Percentiles rank a stretch among this genome's conserved stretches.
Evolutionary conservation across 2,888 invertebrate species (phyloP).

Genomic region (Perizoma flavofasciatum): DNA sequence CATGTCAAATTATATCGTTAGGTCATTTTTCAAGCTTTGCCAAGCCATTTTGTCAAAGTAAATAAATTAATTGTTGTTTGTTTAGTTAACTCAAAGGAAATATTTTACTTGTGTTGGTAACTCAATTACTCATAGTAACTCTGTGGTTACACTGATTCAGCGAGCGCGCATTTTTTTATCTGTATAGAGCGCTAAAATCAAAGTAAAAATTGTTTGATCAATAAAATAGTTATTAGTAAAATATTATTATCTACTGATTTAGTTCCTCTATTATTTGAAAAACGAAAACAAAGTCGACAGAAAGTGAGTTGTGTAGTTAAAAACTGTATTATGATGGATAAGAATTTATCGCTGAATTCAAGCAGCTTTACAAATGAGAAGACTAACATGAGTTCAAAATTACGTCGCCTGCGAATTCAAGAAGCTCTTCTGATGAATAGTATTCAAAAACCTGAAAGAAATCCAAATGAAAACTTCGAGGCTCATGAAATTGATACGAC

Average conservation of each 20-base stretch:
- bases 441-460: constrained; percentile 28
- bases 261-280: constrained; percentile 1
- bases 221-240: neutral
- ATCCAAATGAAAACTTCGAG: constrained; percentile 15
- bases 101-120: too few relatives aligned
- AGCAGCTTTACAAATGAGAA: constrained; percentile 20
- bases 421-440: constrained; percentile 59
- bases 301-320: too few relatives aligned
- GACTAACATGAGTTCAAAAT: constrained; percentile 48
- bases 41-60: too few relatives aligned
- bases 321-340: constrained; percentile 9
- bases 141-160: too few relatives aligned
- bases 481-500: constrained; percentile 2
- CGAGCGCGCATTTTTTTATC: too few relatives aligned
- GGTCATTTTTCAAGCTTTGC: too few relatives aligned
- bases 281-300: too few relatives aligned
- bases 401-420: constrained; percentile 70
- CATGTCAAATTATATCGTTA: too few relatives aligned
- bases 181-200: constrained; percentile 1
- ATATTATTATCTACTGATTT: too few relatives aligned
- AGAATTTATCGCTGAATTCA: constrained; percentile 18
- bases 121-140: too few relatives aligned
- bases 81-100: too few relatives aligned
- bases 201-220: constrained; percentile 30
- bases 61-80: too few relatives aligned